phyloP scores from a whole-genome alignment of 1,140 invertebrate genomes.

The Drosophila albomicans region DNA sequence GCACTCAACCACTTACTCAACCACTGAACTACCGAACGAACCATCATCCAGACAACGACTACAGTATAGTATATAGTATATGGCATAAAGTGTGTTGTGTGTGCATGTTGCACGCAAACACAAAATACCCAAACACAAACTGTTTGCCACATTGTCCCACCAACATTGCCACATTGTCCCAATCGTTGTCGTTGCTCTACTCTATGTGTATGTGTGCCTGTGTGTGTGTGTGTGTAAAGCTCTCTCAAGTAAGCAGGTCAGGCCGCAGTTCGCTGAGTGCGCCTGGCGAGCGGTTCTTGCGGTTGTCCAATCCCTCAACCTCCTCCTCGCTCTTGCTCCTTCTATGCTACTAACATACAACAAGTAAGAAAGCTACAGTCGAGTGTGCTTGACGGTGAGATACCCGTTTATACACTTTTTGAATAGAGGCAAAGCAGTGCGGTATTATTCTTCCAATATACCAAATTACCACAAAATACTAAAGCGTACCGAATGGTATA shows the following conservation, averaged over 20 bases:
- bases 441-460: too few relatives aligned
- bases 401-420: too few relatives aligned
- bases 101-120: slow-evolving; percentile 78
- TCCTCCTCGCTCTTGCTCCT: neutral
- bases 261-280: slow-evolving; percentile 62
- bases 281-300: slow-evolving; percentile 71
- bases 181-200: too few relatives aligned
- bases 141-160: slow-evolving; percentile 51
- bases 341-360: neutral
- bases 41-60: neutral
- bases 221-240: too few relatives aligned
- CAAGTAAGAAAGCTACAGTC: slow-evolving; percentile 5
- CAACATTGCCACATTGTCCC: slow-evolving; percentile 45
- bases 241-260: slow-evolving; percentile 79
- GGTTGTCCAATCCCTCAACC: slow-evolving; percentile 48
- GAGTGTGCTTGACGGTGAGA: too few relatives aligned
- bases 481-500: too few relatives aligned
- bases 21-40: slow-evolving; percentile 8
- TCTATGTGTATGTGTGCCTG: too few relatives aligned
- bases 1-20: slow-evolving; percentile 1
- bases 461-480: too few relatives aligned
- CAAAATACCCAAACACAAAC: slow-evolving; percentile 54
- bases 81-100: slow-evolving; percentile 5
- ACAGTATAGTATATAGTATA: neutral
- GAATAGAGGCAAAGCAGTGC: too few relatives aligned